Conservation (phyloP, 1,140 invertebrate genomes). For the Pseudomyrmex dendroicus region DNA sequence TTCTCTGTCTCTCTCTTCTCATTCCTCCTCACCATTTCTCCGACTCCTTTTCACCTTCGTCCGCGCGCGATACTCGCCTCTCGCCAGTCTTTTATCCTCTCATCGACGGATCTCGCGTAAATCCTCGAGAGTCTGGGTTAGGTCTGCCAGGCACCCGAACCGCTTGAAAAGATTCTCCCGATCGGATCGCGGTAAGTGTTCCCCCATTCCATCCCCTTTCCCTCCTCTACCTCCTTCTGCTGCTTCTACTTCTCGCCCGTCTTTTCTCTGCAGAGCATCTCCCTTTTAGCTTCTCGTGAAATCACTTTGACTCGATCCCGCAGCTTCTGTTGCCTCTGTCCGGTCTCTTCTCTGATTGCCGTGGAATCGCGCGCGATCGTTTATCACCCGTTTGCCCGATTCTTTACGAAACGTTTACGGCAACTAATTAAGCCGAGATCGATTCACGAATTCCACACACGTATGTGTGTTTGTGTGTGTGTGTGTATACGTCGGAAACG, state of each 20-base stretch:
- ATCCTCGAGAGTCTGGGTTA: slow-evolving; percentile 62
- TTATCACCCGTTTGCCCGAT: slow-evolving; percentile 25
- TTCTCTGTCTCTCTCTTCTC: not conserved
- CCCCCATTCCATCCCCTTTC: slow-evolving; percentile 17
- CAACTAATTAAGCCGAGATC: slow-evolving; percentile 10
- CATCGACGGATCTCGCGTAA: slow-evolving; percentile 63
- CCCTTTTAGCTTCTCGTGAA: slow-evolving; percentile 55
- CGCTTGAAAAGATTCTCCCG: slow-evolving; percentile 68
- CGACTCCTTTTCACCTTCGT: slow-evolving; percentile 13
- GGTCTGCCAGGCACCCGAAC: slow-evolving; percentile 37
- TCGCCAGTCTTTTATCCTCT: slow-evolving; percentile 67
- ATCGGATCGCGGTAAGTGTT: slow-evolving; percentile 71
- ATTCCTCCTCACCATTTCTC: slow-evolving; percentile 1
- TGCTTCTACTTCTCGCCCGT: too few species aligned
- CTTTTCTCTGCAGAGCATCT: slow-evolving; percentile 37
- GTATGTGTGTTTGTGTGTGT: too few species aligned
- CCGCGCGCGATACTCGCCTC: slow-evolving; percentile 51
- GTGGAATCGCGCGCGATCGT: slow-evolving; percentile 50
- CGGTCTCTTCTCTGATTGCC: slow-evolving; percentile 61
- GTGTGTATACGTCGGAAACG: not conserved
- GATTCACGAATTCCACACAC: not conserved
- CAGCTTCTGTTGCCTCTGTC: slow-evolving; percentile 59
- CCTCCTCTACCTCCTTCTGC: not conserved
- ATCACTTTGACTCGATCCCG: slow-evolving; percentile 65
- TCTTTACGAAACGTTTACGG: not conserved